Evolutionary conservation across 2,113 vertebrate genomes (phyloP), one percentile per base, ranked within the genome.

Genomic region (Phycodurus eques): DNA sequence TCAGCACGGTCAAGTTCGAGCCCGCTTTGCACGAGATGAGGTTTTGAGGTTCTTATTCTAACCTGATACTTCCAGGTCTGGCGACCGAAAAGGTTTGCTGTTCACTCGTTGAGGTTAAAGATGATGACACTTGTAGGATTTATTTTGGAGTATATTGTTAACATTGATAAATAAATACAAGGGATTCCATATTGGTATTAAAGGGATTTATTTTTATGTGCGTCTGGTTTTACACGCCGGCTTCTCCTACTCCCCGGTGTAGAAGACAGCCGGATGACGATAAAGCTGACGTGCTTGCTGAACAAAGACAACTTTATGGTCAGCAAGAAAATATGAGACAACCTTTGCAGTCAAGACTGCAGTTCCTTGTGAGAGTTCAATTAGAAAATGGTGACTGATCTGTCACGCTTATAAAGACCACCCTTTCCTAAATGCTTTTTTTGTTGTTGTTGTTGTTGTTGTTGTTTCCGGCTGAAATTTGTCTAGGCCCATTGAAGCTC

Each of bases 181-280:
- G 19, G 15, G 54, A 67, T 51, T 56, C 47, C 46, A 49, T 62
- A 42, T 51, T 46, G 71, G 17, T 1, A 33, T 33, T 43, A 12
- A 75, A 73, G 42, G 63, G 67, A 74, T 78, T 79, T 80, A 69
- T 81, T 81, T 80, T 85, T 79, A 49, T 73, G 56, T 31, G 11
- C 11, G 5, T 59, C 11, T 59, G 22, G 22, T 59, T 0, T 3
- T 15, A 5, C 15, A 1, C 11, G 2, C 46, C 8, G 13, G 10
- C 46, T 47, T 10, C 2, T 47, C 3, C 6, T 47, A 8, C 6
- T 10, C 13, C 11, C 46, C 2, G 9, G 46, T 39, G 13, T 47
- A 47, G 46, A 44, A 44, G 43, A 44, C 43, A 15, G 11, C 13
- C 46, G 13, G 11, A 19, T 51, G 49, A 17, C 6, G 15, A 51